Percentiles rank a stretch among this genome's conserved stretches.
These are phyloP conservation scores for Dicycla oo DNA, from an alignment of 2,888 invertebrate genomes.

Conservation along the genomic window DNA sequence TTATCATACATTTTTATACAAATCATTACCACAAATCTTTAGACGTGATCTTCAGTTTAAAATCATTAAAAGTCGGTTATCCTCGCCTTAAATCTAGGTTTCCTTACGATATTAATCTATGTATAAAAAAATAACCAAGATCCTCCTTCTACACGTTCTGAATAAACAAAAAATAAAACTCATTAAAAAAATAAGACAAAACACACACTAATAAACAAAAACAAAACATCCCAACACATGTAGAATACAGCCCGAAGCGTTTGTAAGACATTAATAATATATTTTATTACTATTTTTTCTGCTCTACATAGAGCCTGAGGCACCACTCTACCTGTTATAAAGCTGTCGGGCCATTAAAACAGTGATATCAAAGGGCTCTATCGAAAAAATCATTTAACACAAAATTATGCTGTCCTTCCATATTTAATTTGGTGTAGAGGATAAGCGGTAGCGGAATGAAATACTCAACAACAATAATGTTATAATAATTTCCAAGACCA, in stretches of 20 bases:
- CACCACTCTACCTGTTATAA: slow-evolving; percentile 55
- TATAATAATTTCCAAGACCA: too few relatives aligned
- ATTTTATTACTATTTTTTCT: slow-evolving; percentile 41
- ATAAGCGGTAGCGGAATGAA: slow-evolving; percentile 29
- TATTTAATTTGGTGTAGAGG: slow-evolving; percentile 43
- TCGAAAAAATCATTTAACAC: slow-evolving; percentile 66
- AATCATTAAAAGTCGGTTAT: too few relatives aligned
- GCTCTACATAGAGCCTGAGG: slow-evolving; percentile 37
- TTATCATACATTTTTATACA: too few relatives aligned
- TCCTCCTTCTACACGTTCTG: background rate
- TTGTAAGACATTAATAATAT: slow-evolving; percentile 48
- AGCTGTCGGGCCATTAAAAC: slow-evolving; percentile 59
- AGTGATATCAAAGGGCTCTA: slow-evolving; percentile 64
- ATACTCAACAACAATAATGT: too few relatives aligned
- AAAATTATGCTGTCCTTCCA: slow-evolving; percentile 64
- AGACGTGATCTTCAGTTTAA: too few relatives aligned
- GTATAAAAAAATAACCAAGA: background rate
- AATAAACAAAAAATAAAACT: background rate
- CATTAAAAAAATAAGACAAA: slow-evolving; percentile 11
- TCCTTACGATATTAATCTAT: background rate
- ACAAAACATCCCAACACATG: slow-evolving; percentile 13
- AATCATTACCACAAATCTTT: too few relatives aligned
- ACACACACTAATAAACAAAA: slow-evolving; percentile 21
- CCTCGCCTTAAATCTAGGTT: background rate
- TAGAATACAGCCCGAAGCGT: slow-evolving; percentile 34